Evolutionary conservation across 2,797 vertebrate species (phyloP), one percentile per base, ranked within the genome.

Genomic region (Mallotus villosus): DNA sequence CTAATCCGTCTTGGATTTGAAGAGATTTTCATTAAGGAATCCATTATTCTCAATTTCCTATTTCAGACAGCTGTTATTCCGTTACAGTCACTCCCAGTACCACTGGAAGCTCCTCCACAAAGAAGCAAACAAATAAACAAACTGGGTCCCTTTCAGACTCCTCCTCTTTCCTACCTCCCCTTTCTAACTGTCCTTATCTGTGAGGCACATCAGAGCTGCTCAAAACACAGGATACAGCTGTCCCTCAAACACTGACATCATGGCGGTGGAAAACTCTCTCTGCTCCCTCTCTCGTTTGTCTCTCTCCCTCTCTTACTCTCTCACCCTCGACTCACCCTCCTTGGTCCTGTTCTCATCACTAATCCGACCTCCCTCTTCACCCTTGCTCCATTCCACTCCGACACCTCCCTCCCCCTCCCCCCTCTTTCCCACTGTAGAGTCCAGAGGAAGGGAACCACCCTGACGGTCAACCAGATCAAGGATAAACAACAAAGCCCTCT

Each of bases 161-260:
- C 17, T 65, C 7, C 72, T 16, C 76, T 27, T 58, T 17, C 22
- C 63, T 51, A 25, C 29, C 34, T 8, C 25, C 68, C 41, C 29
- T 41, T 34, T 71, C 68, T 53, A 76, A 64, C 73, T 73, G 57
- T 70, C 63, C 59, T 79, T 80, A 88, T 86, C 84, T 72, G 66
- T 29, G 67, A 71, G 65, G 55, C 34, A 49, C 68, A 89, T 87
- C 71, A 67, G 68, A 76, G 64, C 79, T 74, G 71, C 71, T 53
- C 75, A 85, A 87, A 90, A 86, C 80, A 87, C 86, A 92, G 90
- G 90, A 90, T 81, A 87, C 85, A 86, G 84, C 80, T 82, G 81
- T 66, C 41, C 9, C 29, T 46, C 27, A 58, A 24, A 58, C 24
- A 34, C 53, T 34, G 53, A 8, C 51, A 17, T 17, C 19, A 55